A percentile compares a stretch with the other conserved stretches of the same genome.
Evolutionary conservation across 2,888 invertebrate genomes (phyloP).

Genomic region (Latheticus oryzae): DNA sequence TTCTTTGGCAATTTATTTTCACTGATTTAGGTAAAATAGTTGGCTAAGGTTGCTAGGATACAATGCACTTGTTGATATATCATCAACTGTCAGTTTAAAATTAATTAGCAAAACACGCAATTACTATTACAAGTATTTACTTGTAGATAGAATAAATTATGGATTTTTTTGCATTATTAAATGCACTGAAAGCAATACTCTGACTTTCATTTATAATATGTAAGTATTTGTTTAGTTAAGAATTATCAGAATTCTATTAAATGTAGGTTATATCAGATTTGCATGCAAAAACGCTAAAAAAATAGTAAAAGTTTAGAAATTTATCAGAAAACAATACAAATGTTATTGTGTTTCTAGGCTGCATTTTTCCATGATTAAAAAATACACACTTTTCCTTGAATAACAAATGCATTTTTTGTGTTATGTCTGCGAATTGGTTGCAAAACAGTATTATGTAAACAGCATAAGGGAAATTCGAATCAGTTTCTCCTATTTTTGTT

Average conservation of each 20-base stretch:
- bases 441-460: slow-evolving; percentile 19
- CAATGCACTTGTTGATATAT: slow-evolving; percentile 6
- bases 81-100: not conserved
- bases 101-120: no score
- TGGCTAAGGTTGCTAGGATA: not conserved
- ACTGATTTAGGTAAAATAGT: slow-evolving; percentile 7
- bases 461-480: slow-evolving; percentile 3
- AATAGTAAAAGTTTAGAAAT: no score
- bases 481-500: slow-evolving; percentile 22
- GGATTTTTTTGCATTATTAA: no score
- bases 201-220: no score
- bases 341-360: slow-evolving; percentile 19
- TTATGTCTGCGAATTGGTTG: slow-evolving; percentile 12
- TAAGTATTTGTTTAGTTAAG: no score
- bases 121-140: no score
- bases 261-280: no score
- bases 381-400: slow-evolving; percentile 3
- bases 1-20: slow-evolving; percentile 33
- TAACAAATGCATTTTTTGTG: slow-evolving; percentile 24
- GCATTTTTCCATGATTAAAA: not conserved
- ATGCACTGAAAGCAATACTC: no score
- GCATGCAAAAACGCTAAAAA: no score
- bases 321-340: no score
- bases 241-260: no score
- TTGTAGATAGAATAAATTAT: no score